Conservation (phyloP, 2,113 vertebrate species). For the Setophaga petechia region DNA sequence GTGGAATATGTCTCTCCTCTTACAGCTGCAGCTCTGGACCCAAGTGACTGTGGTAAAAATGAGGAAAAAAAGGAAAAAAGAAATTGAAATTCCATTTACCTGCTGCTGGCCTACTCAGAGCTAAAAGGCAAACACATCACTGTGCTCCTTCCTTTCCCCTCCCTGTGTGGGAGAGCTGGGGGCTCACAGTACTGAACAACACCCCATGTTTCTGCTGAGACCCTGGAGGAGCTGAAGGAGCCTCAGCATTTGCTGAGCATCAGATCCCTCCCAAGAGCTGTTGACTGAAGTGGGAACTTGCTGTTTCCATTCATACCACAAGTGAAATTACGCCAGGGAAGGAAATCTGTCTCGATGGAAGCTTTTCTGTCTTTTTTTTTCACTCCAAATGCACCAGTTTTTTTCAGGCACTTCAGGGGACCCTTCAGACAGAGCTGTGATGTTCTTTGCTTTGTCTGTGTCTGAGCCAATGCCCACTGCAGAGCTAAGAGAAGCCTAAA, state of each 20-base stretch:
- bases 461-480: neutral
- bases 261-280: neutral
- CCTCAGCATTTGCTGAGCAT: neutral
- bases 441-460: neutral
- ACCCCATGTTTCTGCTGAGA: neutral
- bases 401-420: neutral
- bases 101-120: neutral
- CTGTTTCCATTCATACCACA: neutral
- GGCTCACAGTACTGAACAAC: neutral
- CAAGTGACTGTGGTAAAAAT: neutral
- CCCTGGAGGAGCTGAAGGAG: neutral
- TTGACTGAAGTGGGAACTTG: conserved; percentile 29
- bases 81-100: neutral
- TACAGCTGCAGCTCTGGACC: neutral
- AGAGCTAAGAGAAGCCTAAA: neutral
- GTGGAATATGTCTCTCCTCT: neutral
- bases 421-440: neutral
- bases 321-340: neutral
- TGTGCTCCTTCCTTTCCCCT: neutral
- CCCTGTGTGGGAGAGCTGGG: neutral
- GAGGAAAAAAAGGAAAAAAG: neutral
- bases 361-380: neutral
- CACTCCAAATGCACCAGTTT: neutral
- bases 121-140: neutral
- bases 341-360: neutral